Base-by-base conservation (phyloP, 2,888 invertebrate species). In the Diaperis boleti region DNA sequence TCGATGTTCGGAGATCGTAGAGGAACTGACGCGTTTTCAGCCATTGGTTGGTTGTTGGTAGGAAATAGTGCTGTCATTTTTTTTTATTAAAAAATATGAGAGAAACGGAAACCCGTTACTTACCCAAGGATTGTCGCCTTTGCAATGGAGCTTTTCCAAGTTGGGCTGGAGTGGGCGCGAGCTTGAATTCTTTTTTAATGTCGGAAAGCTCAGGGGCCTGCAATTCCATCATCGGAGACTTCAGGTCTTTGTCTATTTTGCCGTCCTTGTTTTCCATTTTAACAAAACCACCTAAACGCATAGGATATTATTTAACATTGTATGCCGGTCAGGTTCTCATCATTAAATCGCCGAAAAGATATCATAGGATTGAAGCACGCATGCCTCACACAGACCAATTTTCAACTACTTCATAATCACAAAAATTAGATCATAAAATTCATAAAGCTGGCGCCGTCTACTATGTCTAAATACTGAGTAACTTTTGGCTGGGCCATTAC, bases 141-240 rank as follows among this genome's bases (percentile, higher is more conserved):
- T 95, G 96, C 50, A 95, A 81, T 5, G 95, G 95, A 29, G 95
- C 95, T 69, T 91, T 87, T 45, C 96, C 96, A 59, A 96, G 85
- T 81, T 96, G 96, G 18, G 96, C 96, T 1, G 96, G 96, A 0
- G 96, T 97, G 0, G 96, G 96, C 37, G 95, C 96, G 69, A 96
- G 84, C 56, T 95, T 90, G 83, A 93, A 92, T 69, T 81, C 81
- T 29, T 73, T 56, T 47, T 61, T 66, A 6, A 10, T 10, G 18
- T 29, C 45, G 1, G 29, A 26, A 10, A 11, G 8, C n/a, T 59
- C 31, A 26, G 13, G n/a, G 18, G n/a, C 35, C 8, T 49, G 49
- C 13, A 8, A 13, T 10, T 49, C 52, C 22, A 22, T 17, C 20
- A 20, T 7, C 7, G 31, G 26, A 54, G 45, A 10, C n/a, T 37